Conservation (phyloP, 2,888 invertebrate genomes). For the Dryobota labecula region DNA sequence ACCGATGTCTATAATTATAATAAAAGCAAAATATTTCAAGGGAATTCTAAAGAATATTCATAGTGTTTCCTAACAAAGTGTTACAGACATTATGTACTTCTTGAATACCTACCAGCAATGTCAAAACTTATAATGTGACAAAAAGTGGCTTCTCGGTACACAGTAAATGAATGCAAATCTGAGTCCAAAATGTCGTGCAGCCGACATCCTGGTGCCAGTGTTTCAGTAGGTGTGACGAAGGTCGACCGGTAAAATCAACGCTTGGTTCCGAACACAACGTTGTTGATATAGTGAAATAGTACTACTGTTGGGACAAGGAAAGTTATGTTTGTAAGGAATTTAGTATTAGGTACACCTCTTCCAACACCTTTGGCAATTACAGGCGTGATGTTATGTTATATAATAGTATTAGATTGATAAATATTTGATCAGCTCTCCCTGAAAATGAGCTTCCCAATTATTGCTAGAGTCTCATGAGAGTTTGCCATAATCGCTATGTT, state of each 20-base stretch:
- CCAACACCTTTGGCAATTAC: not conserved
- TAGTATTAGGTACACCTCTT: too few species aligned
- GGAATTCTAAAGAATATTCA: not conserved
- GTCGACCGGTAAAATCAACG: constrained; percentile 73
- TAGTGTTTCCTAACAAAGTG: not conserved
- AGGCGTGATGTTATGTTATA: not conserved
- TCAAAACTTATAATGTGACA: constrained; percentile 23
- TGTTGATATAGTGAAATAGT: constrained; percentile 32
- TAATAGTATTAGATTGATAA: not conserved
- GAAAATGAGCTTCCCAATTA: not conserved
- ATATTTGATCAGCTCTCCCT: not conserved
- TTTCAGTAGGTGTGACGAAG: constrained; percentile 85
- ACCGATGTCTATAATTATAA: not conserved
- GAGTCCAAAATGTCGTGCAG: constrained; percentile 80
- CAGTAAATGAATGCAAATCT: constrained; percentile 73
- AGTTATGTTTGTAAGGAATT: not conserved
- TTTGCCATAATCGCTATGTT: not conserved
- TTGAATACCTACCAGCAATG: not conserved
- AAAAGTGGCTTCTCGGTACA: constrained; percentile 50
- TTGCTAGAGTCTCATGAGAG: not conserved
- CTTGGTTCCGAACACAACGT: constrained; percentile 25
- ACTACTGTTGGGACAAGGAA: not conserved
- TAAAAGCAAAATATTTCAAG: too few species aligned
- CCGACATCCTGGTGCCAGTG: constrained; percentile 82
- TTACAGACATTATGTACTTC: not conserved